A percentile compares a stretch with the other conserved stretches of the same genome.
Evolutionary conservation across 1,140 invertebrate species (phyloP).

Genomic region (Tyrophagus putrescentiae): DNA sequence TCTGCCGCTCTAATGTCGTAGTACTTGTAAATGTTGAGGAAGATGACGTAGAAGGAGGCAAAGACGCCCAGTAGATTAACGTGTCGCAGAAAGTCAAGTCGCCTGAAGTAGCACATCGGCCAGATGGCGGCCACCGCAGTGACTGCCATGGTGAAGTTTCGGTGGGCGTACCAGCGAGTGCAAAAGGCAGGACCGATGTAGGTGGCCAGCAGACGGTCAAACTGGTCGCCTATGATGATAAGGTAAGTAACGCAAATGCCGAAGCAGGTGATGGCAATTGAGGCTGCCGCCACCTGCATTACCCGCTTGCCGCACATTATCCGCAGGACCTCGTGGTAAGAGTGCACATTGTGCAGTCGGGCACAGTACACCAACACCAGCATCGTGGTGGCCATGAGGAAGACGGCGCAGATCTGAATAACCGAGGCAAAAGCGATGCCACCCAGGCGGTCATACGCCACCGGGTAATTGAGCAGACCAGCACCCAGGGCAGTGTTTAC

Average conservation of each 20-base stretch:
- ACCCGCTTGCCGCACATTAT: conserved; percentile 41
- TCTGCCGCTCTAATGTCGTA: conserved; percentile 33
- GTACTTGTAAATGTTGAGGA: conserved; percentile 45
- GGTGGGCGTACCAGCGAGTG: conserved; percentile 42
- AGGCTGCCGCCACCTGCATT: conserved; percentile 39
- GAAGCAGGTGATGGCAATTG: conserved; percentile 46
- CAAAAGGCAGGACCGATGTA: conserved; percentile 36
- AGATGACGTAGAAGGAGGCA: conserved; percentile 47
- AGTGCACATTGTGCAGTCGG: conserved; percentile 37
- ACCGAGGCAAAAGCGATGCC: conserved; percentile 43
- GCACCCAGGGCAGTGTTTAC: conserved; percentile 54
- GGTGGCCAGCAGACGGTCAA: conserved; percentile 37
- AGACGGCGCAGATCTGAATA: conserved; percentile 40
- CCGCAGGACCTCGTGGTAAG: conserved; percentile 41
- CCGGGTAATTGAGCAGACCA: conserved; percentile 51
- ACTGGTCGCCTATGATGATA: conserved; percentile 52
- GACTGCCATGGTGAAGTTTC: conserved; percentile 43
- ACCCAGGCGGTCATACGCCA: conserved; percentile 49
- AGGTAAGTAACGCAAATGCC: conserved; percentile 52
- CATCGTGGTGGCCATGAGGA: conserved; percentile 39
- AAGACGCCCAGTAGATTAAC: conserved; percentile 47
- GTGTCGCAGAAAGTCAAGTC: conserved; percentile 49
- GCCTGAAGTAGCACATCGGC: conserved; percentile 49
- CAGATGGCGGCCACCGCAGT: conserved; percentile 44
- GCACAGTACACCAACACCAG: conserved; percentile 47